Conservation (phyloP, 2,113 vertebrate genomes). For the Atractosteus spatula region DNA sequence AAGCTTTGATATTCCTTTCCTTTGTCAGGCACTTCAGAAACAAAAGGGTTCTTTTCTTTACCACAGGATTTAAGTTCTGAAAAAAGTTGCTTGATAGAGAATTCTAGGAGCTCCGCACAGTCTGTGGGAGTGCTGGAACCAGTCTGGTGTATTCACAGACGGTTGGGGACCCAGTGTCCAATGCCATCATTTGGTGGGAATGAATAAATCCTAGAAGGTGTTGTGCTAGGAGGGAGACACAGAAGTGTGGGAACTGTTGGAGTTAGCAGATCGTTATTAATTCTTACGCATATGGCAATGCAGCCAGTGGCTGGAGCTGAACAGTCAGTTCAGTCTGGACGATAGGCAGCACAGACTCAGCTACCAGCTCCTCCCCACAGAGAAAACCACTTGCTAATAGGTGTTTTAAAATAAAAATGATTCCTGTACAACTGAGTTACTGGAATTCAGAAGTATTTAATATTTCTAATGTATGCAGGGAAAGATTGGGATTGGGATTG, state of each 20-base stretch:
- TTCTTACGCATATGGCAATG: background rate
- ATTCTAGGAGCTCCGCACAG: too few relatives aligned
- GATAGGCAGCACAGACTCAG: background rate
- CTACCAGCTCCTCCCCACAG: background rate
- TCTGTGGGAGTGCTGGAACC: too few relatives aligned
- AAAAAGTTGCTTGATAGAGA: too few relatives aligned
- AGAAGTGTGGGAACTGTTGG: background rate
- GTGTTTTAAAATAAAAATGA: conserved; percentile 11
- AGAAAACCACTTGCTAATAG: background rate
- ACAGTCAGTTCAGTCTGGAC: background rate
- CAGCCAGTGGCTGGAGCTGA: background rate
- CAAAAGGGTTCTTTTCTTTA: too few relatives aligned
- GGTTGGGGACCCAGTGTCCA: background rate
- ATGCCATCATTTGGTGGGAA: conserved; percentile 12
- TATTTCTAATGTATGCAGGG: too few relatives aligned
- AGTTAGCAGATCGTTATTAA: background rate
- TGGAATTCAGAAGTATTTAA: too few relatives aligned
- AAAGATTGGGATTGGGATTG: too few relatives aligned
- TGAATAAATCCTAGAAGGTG: background rate
- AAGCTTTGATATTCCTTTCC: too few relatives aligned
- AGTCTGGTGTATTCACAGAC: background rate
- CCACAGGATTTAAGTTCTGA: too few relatives aligned
- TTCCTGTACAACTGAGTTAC: too few relatives aligned
- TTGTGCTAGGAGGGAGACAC: background rate
- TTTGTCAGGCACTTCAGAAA: too few relatives aligned